Evolutionary conservation across 2,888 invertebrate species (phyloP).

Genomic region (Agrotis clavis): DNA sequence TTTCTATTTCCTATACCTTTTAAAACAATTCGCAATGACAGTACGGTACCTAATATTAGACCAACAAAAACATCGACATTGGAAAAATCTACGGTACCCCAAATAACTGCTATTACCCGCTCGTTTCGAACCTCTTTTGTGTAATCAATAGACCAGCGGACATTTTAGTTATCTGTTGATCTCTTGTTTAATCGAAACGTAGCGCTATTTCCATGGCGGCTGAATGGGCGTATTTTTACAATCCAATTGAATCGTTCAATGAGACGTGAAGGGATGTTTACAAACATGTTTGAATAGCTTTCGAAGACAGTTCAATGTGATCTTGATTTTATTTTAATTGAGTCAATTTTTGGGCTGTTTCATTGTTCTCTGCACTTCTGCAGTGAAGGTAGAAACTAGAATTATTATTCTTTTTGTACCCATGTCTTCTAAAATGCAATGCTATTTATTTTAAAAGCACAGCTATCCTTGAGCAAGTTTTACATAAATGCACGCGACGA

Average conservation of each 20-base stretch:
- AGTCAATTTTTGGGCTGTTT: conserved; percentile 3
- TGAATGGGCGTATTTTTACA: conserved; percentile 72
- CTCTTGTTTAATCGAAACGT: conserved; percentile 83
- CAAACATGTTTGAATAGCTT: conserved; percentile 66
- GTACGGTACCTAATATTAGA: not conserved
- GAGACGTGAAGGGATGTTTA: conserved; percentile 80
- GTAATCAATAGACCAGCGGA: conserved; percentile 81
- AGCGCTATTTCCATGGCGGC: conserved; percentile 69
- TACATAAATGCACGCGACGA: too few species aligned
- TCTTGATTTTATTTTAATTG: conserved; percentile 50
- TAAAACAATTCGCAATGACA: not conserved
- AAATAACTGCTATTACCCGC: conserved; percentile 47
- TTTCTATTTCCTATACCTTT: too few species aligned
- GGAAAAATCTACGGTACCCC: conserved; percentile 49
- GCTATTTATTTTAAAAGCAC: too few species aligned
- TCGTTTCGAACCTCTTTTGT: conserved; percentile 69
- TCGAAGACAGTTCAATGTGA: conserved; percentile 47
- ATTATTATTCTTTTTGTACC: not conserved
- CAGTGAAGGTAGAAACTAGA: not conserved
- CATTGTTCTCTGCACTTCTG: not conserved
- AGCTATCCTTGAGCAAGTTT: too few species aligned
- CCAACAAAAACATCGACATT: not conserved
- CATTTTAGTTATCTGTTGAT: conserved; percentile 84
- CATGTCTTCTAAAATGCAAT: too few species aligned
- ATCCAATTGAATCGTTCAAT: conserved; percentile 76